Conservation (phyloP, 2,888 invertebrate genomes). For the Xanthorhoe spadicearia region DNA sequence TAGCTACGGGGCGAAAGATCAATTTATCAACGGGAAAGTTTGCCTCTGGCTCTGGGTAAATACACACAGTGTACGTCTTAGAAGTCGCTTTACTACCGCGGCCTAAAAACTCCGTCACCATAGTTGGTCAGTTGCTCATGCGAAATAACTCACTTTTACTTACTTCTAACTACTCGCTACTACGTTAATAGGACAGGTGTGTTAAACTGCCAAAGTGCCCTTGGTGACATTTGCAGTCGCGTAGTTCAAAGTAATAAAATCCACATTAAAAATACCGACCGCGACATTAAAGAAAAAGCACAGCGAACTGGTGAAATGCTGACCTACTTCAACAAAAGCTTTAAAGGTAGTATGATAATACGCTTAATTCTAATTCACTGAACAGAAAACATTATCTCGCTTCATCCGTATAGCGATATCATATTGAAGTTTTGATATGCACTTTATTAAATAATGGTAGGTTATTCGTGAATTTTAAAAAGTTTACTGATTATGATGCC, state of each 20-base stretch:
- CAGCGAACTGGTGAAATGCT: constrained; percentile 42
- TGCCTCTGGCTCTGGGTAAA: constrained; percentile 3
- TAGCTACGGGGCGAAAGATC: constrained; percentile 16
- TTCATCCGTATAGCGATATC: constrained; percentile 41
- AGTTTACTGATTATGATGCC: background rate
- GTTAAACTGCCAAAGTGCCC: constrained; percentile 32
- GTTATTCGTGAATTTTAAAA: background rate
- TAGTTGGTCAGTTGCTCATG: no score
- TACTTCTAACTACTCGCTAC: constrained; percentile 47
- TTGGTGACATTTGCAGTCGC: constrained; percentile 37
- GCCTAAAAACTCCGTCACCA: no score
- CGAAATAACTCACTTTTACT: background rate
- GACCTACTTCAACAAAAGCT: constrained; percentile 51
- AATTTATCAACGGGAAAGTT: constrained; percentile 22
- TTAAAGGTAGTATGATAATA: constrained; percentile 50
- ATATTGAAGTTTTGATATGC: constrained; percentile 24
- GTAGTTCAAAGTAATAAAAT: constrained; percentile 23
- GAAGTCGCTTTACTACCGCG: constrained; percentile 1
- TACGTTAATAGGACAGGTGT: constrained; percentile 63
- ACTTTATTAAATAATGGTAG: background rate
- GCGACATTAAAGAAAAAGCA: constrained; percentile 38
- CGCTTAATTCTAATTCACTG: constrained; percentile 60
- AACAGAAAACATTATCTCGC: constrained; percentile 59
- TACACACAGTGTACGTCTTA: constrained; percentile 55
- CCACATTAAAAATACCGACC: constrained; percentile 17